phyloP scores from a whole-genome alignment of 64 coral and sea anemone genomes.

The Hydrozoanthus tunicans region DNA sequence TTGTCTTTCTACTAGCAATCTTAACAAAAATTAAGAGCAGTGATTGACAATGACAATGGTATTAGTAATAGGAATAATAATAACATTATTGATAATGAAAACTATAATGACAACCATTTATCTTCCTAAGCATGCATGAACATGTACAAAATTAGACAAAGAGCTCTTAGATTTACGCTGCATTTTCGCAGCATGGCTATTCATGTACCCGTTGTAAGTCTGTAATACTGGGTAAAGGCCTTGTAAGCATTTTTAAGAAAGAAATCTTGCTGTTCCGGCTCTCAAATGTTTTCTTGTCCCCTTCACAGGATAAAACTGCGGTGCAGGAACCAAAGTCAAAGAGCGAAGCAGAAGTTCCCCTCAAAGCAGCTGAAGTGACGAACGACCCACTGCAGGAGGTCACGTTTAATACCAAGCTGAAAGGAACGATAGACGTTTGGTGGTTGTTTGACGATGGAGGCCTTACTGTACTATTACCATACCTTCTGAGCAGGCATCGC shows the following conservation, averaged over 20 bases:
- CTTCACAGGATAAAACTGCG: neutral
- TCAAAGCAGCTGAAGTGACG: slow-evolving; percentile 14
- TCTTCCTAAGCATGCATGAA: too few relatives aligned
- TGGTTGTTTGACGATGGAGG: slow-evolving; percentile 93
- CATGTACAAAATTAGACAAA: too few relatives aligned
- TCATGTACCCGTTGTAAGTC: too few relatives aligned
- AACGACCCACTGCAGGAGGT: neutral
- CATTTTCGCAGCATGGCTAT: too few relatives aligned
- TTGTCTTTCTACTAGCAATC: too few relatives aligned
- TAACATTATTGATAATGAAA: too few relatives aligned
- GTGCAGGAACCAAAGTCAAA: neutral
- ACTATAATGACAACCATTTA: too few relatives aligned
- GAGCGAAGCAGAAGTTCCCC: slow-evolving; percentile 44
- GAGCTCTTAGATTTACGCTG: too few relatives aligned
- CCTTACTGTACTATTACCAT: slow-evolving; percentile 75
- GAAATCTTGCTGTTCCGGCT: neutral
- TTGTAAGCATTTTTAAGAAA: neutral
- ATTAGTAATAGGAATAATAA: too few relatives aligned
- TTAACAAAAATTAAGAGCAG: too few relatives aligned
- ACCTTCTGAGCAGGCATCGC: slow-evolving; percentile 74
- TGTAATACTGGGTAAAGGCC: too few relatives aligned
- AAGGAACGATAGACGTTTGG: slow-evolving; percentile 85
- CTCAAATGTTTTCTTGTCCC: neutral
- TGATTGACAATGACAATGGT: too few relatives aligned
- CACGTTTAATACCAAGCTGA: slow-evolving; percentile 72